Percentiles rank a stretch among this genome's conserved stretches.
phyloP scores from a whole-genome alignment of 2,888 invertebrate species.

The Ophioninae sp. region DNA sequence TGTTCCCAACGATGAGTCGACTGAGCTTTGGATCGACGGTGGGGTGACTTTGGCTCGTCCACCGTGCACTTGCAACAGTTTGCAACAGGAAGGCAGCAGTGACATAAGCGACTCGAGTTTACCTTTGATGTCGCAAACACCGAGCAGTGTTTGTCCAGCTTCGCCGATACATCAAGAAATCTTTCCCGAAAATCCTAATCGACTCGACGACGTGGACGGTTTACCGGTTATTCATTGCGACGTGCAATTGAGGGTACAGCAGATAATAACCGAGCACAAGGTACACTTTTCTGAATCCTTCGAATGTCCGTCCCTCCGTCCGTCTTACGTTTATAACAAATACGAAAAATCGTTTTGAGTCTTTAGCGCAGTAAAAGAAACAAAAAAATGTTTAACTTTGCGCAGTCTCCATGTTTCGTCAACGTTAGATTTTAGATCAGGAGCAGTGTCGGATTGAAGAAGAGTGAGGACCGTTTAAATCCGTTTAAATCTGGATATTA shows the following conservation, averaged over 20 bases:
- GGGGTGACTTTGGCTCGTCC: conserved; percentile 63
- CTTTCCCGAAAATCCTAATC: conserved; percentile 75
- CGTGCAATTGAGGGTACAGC: conserved; percentile 89
- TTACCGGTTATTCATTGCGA: conserved; percentile 87
- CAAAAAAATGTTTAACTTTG: neutral
- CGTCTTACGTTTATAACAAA: neutral
- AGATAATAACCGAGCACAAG: conserved; percentile 91
- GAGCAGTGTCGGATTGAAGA: conserved; percentile 17
- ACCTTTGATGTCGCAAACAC: conserved; percentile 83
- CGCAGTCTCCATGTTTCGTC: conserved; percentile 15
- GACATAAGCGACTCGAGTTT: conserved; percentile 77
- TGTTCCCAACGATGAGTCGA: conserved; percentile 67
- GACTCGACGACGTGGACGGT: conserved; percentile 87
- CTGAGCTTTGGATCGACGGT: conserved; percentile 69
- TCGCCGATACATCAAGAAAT: conserved; percentile 82
- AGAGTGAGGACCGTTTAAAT: no score
- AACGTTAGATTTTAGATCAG: conserved; percentile 35
- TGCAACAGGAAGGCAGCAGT: conserved; percentile 75
- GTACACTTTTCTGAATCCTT: conserved; percentile 79
- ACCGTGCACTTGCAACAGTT: conserved; percentile 72
- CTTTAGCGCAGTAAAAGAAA: conserved; percentile 5
- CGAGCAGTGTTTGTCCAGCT: conserved; percentile 83
- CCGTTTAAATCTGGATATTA: no score
- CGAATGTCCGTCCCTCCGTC: neutral
- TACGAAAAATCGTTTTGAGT: neutral